Evolutionary conservation across 2,113 vertebrate genomes (phyloP).

Genomic region (Apus apus): DNA sequence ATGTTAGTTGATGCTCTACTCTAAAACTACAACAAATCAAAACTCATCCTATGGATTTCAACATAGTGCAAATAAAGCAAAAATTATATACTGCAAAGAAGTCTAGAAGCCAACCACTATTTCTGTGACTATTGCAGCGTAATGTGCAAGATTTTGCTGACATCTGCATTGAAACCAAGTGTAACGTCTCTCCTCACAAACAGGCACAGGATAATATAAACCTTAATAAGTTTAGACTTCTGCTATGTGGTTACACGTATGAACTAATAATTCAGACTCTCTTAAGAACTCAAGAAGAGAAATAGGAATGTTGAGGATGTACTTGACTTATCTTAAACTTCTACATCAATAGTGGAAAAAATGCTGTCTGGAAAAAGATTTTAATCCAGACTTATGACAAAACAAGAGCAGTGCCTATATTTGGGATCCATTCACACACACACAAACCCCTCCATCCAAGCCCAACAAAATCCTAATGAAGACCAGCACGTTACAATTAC

Average conservation of each 20-base stretch:
- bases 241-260: neutral
- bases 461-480: neutral
- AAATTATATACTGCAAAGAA: neutral
- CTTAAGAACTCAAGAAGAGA: neutral
- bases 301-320: neutral
- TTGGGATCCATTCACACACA: neutral
- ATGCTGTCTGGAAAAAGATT: neutral
- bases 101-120: neutral
- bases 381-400: neutral
- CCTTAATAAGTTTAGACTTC: neutral
- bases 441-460: no score
- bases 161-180: neutral
- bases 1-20: neutral
- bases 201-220: neutral
- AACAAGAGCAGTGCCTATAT: neutral
- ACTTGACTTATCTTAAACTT: neutral
- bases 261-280: neutral
- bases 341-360: neutral
- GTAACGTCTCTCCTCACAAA: neutral
- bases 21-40: neutral
- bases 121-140: neutral
- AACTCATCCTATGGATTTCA: constrained; percentile 15
- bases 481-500: fast-evolving
- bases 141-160: neutral
- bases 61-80: neutral